Conservation (phyloP, 2,888 invertebrate species). For the Ochropacha duplaris region DNA sequence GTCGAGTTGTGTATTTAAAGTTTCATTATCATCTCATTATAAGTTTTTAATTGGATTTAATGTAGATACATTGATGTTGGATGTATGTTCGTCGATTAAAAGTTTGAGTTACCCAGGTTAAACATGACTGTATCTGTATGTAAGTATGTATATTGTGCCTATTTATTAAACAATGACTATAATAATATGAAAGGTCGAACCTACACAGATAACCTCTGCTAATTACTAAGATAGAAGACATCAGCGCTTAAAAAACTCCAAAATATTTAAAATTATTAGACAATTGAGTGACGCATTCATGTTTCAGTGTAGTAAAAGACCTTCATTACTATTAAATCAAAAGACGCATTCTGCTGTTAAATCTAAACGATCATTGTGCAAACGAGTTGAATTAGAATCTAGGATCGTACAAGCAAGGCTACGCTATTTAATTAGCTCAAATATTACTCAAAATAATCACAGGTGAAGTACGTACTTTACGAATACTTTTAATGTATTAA, state of each 20-base stretch:
- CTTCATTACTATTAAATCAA: conserved; percentile 37
- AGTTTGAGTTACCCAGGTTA: no score
- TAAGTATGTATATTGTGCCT: no score
- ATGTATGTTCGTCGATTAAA: no score
- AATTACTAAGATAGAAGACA: no score
- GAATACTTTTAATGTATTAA: conserved; percentile 4
- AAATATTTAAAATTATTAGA: conserved; percentile 17
- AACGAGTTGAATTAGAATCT: conserved; percentile 36
- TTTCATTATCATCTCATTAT: no score
- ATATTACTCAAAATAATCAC: conserved; percentile 10
- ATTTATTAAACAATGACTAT: no score
- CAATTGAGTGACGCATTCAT: not conserved
- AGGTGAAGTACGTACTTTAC: not conserved
- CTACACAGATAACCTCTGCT: not conserved
- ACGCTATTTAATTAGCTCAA: conserved; percentile 45
- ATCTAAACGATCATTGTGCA: conserved; percentile 42
- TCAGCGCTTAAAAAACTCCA: conserved; percentile 9
- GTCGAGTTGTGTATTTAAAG: not conserved
- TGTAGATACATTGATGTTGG: no score
- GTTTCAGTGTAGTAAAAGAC: conserved; percentile 20
- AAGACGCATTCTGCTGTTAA: conserved; percentile 39
- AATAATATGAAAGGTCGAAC: not conserved
- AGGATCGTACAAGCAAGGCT: conserved; percentile 31
- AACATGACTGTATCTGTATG: no score
- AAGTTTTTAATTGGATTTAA: no score